Percentiles rank a stretch among this genome's conserved stretches.
Conservation (phyloP, 1,140 invertebrate species). For the Orchestia grillus region DNA sequence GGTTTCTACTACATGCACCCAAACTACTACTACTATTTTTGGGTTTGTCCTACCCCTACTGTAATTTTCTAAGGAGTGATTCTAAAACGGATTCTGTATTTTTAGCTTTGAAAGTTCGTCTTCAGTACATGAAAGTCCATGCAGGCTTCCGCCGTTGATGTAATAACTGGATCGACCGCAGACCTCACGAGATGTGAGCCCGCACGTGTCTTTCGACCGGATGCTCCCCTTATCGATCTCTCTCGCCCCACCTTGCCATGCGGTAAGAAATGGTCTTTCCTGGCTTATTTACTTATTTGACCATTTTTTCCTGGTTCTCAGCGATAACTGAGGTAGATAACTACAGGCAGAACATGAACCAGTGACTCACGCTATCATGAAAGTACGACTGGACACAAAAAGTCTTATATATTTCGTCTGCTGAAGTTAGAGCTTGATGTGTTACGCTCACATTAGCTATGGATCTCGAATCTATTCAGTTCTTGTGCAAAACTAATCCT, state of each 20-base stretch:
- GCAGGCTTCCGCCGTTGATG: slow-evolving; percentile 2
- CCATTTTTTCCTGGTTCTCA: not conserved
- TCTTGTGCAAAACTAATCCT: too few relatives aligned
- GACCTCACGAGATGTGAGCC: not conserved
- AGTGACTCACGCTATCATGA: not conserved
- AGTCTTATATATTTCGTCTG: not conserved
- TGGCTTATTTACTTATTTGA: not conserved
- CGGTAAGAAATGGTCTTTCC: not conserved
- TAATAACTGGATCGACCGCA: slow-evolving; percentile 17
- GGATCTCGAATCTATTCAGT: not conserved
- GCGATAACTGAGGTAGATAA: not conserved
- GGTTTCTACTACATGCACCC: too few relatives aligned
- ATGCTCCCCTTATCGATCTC: slow-evolving; percentile 39
- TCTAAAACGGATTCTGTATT: not conserved
- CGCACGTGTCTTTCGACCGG: slow-evolving; percentile 11
- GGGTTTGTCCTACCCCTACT: not conserved
- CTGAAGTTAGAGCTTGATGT: not conserved
- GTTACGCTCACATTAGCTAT: not conserved
- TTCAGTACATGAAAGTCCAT: not conserved
- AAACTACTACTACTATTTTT: too few relatives aligned
- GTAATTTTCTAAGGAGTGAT: not conserved
- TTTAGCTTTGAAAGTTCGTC: not conserved
- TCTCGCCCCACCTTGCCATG: not conserved
- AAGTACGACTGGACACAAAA: not conserved
- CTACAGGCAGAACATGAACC: not conserved